Percentiles rank a stretch among this genome's conserved stretches.
Conservation (phyloP, 2,113 vertebrate species). For the Cairina moschata region DNA sequence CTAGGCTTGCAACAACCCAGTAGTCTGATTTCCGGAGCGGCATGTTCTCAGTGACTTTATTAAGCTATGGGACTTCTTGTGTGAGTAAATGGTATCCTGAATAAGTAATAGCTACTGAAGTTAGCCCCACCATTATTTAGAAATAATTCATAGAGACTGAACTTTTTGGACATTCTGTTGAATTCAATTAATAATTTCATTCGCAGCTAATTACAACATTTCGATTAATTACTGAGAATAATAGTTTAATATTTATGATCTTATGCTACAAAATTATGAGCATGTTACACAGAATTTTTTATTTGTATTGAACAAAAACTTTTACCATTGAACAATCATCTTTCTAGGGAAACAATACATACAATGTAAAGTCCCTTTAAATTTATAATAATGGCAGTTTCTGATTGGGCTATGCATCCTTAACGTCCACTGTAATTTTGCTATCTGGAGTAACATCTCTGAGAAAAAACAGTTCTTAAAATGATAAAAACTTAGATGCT, state of each 20-base stretch:
- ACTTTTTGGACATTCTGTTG: accelerated
- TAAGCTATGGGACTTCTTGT: not conserved
- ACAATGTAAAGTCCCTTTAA: not conserved
- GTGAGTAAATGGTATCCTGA: not conserved
- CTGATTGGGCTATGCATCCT: not conserved
- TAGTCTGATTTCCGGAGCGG: not conserved
- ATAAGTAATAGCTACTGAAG: not conserved
- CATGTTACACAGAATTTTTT: not conserved
- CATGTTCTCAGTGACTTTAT: not conserved
- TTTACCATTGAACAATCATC: not conserved
- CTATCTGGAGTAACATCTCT: not conserved
- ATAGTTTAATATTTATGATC: not conserved
- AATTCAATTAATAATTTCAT: not conserved
- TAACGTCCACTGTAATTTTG: not conserved
- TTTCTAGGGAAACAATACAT: not conserved
- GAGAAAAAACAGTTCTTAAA: not conserved
- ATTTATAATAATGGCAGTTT: not conserved
- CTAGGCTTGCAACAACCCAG: not conserved
- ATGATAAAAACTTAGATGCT: not conserved
- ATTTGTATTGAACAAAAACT: not conserved
- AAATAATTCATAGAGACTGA: not conserved
- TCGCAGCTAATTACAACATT: not conserved
- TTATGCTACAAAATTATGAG: not conserved
- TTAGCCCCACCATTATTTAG: not conserved
- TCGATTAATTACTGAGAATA: not conserved